Evolutionary conservation across 1,140 invertebrate species (phyloP), one percentile per base, ranked within the genome.

Genomic region (Drosophila virilis): DNA sequence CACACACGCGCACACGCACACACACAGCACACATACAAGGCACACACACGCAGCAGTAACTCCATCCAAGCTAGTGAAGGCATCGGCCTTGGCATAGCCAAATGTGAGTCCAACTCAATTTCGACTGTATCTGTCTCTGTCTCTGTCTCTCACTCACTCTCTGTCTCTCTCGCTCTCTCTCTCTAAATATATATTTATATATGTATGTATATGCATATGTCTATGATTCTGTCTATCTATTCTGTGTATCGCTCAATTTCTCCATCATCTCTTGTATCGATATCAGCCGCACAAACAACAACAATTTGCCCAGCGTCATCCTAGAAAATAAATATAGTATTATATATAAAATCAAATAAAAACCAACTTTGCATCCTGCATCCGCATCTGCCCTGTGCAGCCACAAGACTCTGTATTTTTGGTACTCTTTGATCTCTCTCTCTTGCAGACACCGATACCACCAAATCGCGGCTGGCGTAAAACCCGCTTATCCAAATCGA

Each of bases 401-500:
- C 67, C 48, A 71, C 51, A 61, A 59, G 83, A 74, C 64, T 77
- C 58, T 74, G 74, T 80, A 89, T 83, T 79, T 85, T 76, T 86
- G 82, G 85, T 90, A 88, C 83, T 80, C 69, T 89, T 74, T 77
- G 74, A 91, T 91, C 82, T 78, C 74, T 91, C 73, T 91, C 84
- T 90, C 77, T 91, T 91, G 71, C 90, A 91, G 90, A 91, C 86
- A 76, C 86, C 90, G 83, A 91, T 91, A 79, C 80, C 86, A 91
- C 77, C 86, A 86, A 91, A 91, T 84, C 81, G 83, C 84, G 90
- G 90, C 83, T 90, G 86, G 80, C 90, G 90, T 85, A 91, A 91
- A 81, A 91, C 91, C 76, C 90, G 90, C 45, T 90, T 91, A 83
- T 89, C 86, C 80, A 91, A 91, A 91, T 91, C 90, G 83, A 91